Evolutionary conservation across 2,113 vertebrate genomes (phyloP).

Genomic region (Hemichromis elongatus): DNA sequence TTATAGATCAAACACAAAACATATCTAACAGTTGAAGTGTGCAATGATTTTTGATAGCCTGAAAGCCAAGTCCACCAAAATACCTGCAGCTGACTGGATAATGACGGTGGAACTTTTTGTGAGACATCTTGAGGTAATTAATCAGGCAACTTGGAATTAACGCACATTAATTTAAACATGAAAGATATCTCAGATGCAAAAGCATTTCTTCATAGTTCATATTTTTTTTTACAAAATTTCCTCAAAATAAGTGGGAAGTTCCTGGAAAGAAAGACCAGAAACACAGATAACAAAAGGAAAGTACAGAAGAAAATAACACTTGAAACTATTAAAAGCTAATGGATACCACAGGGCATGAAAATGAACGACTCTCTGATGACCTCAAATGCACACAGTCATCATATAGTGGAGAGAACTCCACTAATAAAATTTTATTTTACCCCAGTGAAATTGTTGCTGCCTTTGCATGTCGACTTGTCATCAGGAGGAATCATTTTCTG

Average conservation of each 20-base stretch:
- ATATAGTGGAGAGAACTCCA: neutral
- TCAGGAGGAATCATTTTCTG: neutral
- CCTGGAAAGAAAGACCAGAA: neutral
- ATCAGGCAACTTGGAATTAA: neutral
- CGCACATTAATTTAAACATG: neutral
- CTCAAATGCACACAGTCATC: neutral
- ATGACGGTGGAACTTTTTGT: accelerated
- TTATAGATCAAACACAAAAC: neutral
- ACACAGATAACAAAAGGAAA: neutral
- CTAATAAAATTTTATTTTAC: neutral
- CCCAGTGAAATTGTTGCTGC: neutral
- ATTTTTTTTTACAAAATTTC: neutral
- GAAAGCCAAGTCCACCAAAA: neutral
- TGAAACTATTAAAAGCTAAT: neutral
- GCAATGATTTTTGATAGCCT: neutral
- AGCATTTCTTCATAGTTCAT: neutral
- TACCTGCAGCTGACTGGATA: neutral
- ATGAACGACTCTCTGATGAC: neutral
- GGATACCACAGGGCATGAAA: neutral
- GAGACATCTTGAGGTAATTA: neutral
- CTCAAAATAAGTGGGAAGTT: neutral
- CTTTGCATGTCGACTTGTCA: neutral
- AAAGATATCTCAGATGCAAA: neutral
- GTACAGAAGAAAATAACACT: neutral
- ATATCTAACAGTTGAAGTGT: neutral